Conservation (phyloP, 2,113 vertebrate genomes). For the Labrus mixtus region DNA sequence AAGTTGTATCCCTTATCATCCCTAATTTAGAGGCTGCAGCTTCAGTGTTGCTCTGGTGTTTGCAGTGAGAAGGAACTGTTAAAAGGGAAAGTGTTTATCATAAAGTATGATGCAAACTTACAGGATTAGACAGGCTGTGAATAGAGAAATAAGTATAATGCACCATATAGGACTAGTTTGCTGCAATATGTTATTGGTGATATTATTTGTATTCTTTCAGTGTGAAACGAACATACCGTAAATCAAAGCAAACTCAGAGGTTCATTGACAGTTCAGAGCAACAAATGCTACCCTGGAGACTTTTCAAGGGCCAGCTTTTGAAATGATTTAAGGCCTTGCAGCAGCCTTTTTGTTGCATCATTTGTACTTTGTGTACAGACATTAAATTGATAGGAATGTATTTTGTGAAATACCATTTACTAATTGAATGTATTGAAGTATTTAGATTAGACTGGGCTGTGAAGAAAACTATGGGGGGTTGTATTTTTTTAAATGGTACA, state of each 20-base stretch:
- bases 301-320: slow-evolving; percentile 7
- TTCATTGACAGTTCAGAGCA: slow-evolving; percentile 33
- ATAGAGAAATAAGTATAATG: background rate
- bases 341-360: background rate
- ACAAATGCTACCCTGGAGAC: slow-evolving; percentile 34
- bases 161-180: background rate
- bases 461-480: background rate
- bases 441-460: background rate
- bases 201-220: slow-evolving; percentile 13
- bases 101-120: slow-evolving; percentile 1
- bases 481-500: background rate
- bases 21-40: background rate
- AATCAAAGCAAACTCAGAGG: slow-evolving; percentile 27
- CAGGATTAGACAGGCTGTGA: background rate
- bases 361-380: background rate
- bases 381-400: background rate
- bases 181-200: slow-evolving; percentile 6
- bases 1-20: background rate
- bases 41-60: background rate
- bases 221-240: slow-evolving; percentile 12
- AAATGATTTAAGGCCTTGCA: slow-evolving; percentile 50
- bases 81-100: background rate
- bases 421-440: background rate
- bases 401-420: background rate
- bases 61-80: too few species aligned